Conservation (phyloP, 2,797 vertebrate species). For the Eulemur mongoz region DNA sequence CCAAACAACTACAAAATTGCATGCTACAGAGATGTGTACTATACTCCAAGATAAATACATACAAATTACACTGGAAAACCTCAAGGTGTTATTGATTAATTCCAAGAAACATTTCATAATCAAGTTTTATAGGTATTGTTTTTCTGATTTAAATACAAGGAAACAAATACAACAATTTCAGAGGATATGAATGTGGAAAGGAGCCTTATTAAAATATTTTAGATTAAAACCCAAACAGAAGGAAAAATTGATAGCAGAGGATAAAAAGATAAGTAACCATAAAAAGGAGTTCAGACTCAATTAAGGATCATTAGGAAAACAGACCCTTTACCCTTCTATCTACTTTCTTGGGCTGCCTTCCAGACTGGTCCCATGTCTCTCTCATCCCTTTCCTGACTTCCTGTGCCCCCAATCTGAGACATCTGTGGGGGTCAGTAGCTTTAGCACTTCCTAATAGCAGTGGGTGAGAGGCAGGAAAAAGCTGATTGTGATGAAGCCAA, state of each 20-base stretch:
- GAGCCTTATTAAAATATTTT: not conserved
- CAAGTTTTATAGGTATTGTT: slow-evolving; percentile 1
- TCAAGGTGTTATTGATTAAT: slow-evolving; percentile 69
- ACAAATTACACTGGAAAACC: slow-evolving; percentile 62
- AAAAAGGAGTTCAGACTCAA: not conserved
- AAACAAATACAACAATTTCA: not conserved
- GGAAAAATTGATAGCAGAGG: not conserved
- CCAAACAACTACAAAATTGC: slow-evolving; percentile 49
- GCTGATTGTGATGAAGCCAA: not conserved
- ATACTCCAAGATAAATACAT: slow-evolving; percentile 55
- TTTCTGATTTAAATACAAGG: not conserved
- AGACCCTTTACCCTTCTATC: not conserved
- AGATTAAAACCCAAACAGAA: not conserved
- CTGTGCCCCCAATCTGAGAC: not conserved
- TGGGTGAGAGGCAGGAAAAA: not conserved
- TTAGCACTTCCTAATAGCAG: not conserved
- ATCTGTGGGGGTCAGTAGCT: not conserved
- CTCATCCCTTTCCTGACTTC: not conserved
- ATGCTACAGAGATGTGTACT: slow-evolving; percentile 6
- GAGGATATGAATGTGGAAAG: not conserved
- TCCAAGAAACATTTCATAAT: slow-evolving; percentile 58
- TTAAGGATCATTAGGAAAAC: not conserved
- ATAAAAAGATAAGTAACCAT: not conserved
- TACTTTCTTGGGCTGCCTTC: not conserved
- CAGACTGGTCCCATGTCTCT: not conserved